phyloP scores from a whole-genome alignment of 2,888 invertebrate species.

The Sphaerophoria taeniata region DNA sequence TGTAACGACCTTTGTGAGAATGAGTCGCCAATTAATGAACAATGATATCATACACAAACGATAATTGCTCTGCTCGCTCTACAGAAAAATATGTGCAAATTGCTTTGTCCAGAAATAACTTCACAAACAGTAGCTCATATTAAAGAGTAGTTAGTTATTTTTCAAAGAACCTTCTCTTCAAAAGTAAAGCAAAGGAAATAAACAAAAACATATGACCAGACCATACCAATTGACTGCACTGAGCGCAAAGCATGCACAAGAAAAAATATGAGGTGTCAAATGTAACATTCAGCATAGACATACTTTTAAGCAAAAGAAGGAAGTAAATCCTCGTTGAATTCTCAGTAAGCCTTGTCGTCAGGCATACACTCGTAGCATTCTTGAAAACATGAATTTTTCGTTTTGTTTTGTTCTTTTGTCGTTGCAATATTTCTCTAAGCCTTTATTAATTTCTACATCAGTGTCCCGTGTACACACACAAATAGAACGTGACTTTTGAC shows the following conservation, averaged over 20 bases:
- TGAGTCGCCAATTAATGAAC: conserved; percentile 19
- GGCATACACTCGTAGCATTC: conserved; percentile 8
- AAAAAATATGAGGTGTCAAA: conserved; percentile 31
- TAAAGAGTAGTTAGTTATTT: background rate
- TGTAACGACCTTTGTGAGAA: conserved; percentile 4
- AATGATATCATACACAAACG: conserved; percentile 26
- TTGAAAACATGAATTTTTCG: conserved; percentile 2
- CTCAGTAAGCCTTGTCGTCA: conserved; percentile 21
- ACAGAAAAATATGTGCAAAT: conserved; percentile 13
- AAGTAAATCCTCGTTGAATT: conserved; percentile 32
- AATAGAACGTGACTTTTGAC: conserved; percentile 69
- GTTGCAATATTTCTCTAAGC: background rate
- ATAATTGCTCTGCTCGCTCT: background rate
- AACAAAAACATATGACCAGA: background rate
- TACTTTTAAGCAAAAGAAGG: conserved; percentile 8
- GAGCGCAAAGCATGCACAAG: background rate
- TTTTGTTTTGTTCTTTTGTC: background rate
- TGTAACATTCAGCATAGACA: conserved; percentile 27
- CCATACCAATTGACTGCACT: conserved; percentile 16
- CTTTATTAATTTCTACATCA: conserved; percentile 29
- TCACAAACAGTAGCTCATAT: background rate
- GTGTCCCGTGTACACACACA: background rate
- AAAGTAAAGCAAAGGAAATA: conserved; percentile 15
- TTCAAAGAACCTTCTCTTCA: background rate
- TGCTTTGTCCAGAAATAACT: conserved; percentile 14